Evolutionary conservation across 2,113 vertebrate genomes (phyloP), one percentile per base, ranked within the genome.

Genomic region (Nibea albiflora): DNA sequence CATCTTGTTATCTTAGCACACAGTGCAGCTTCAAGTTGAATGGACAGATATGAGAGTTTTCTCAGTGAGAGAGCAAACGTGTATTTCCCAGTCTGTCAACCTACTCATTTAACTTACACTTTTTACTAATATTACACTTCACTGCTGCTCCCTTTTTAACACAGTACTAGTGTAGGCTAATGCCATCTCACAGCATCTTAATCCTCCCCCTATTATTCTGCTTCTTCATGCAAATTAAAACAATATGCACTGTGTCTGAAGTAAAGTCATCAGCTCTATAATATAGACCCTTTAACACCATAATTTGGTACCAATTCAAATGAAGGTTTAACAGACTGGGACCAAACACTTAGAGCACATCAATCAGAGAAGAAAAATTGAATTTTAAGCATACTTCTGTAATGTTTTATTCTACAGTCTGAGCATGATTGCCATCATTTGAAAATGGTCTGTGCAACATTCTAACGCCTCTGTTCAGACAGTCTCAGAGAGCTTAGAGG

Each of bases 371-470:
- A 15, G 0, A 46, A 28, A 70, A 63, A 80, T 16, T 42, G 6
- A 0, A 20, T 39, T 12, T 56, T 39, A 49, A 19, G 24, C 7
- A 64, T 42, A 14, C 63, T 44, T 5, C 39, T 39, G n/a, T 47
- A 12, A 42, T 8, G 46, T 69, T 16, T 7, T 56, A 60, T 14
- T 62, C 3, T 2, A 6, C 14, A 64, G 7, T 46, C 5, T 64
- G 2, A 35, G 28, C 58, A 4, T 57, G 42, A 58, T 39, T 39
- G 8, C 26, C 0, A 4, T 64, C n/a, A 54, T 65, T 71, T 53
- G n/a, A 65, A 53, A 58, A 52, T 71, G 60, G 35, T 28, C 49
- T 54, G 11, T 54, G 39, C 49, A 56, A 54, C 60, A 65, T 26
- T 35, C n/a, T 19, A 54, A 56, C 7, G 26, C 54, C 44, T 66